phyloP scores from a whole-genome alignment of 2,888 invertebrate genomes.

The Corbicula japonica region DNA sequence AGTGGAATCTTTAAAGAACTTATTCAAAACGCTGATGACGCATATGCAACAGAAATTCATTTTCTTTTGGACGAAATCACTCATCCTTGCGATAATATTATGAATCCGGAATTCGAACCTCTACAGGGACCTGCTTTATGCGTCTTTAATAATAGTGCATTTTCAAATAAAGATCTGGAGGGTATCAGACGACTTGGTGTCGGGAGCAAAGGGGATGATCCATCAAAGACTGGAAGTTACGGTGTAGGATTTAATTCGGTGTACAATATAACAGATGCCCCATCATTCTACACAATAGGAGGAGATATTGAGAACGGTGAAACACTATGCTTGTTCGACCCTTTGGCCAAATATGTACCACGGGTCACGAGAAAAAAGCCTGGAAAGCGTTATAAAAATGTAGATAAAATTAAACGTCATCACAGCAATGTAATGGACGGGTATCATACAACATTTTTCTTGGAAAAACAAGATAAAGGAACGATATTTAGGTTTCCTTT shows the following conservation, averaged over 20 bases:
- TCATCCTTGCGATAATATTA: constrained; percentile 18
- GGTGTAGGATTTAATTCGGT: constrained; percentile 82
- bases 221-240: constrained; percentile 76
- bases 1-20: constrained; percentile 83
- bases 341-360: constrained; percentile 78
- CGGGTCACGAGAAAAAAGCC: constrained; percentile 51
- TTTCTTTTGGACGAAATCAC: constrained; percentile 44
- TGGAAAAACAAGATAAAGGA: constrained; percentile 33
- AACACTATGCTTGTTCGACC: constrained; percentile 82
- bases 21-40: constrained; percentile 84
- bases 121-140: constrained; percentile 80
- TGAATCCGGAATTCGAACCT: constrained; percentile 4
- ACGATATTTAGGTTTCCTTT: constrained; percentile 69
- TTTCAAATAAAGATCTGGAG: constrained; percentile 69
- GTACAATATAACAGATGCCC: constrained; percentile 80
- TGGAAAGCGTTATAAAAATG: constrained; percentile 59
- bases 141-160: constrained; percentile 76
- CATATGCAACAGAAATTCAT: constrained; percentile 73
- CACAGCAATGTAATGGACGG: constrained; percentile 54
- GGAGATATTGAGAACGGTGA: constrained; percentile 71
- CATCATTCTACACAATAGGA: constrained; percentile 74
- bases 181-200: constrained; percentile 75
- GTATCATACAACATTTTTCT: constrained; percentile 52
- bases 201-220: constrained; percentile 77
- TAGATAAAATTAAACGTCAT: constrained; percentile 30